Conservation (phyloP, 23 tunicate species). For the Aplidium turbinatum region DNA sequence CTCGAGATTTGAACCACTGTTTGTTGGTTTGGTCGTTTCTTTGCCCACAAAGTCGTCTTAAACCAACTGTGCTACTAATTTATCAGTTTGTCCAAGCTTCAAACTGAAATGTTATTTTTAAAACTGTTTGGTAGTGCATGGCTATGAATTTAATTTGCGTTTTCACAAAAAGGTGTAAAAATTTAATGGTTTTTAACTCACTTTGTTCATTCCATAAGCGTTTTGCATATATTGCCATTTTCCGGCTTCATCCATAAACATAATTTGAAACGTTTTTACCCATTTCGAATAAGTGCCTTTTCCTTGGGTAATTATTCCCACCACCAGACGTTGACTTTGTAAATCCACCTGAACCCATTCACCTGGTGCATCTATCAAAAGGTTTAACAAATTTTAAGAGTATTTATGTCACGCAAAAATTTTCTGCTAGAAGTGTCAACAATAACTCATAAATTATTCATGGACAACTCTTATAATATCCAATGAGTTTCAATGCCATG, state of each 20-base stretch:
- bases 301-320: neutral
- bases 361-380: neutral
- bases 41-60: too few species aligned
- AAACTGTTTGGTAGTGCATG: neutral
- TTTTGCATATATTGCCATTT: neutral
- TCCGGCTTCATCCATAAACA: neutral
- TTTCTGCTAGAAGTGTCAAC: too few species aligned
- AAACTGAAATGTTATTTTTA: neutral
- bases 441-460: too few species aligned
- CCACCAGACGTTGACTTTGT: neutral
- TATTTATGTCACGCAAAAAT: too few species aligned
- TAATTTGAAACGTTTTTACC: neutral
- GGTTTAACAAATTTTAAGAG: too few species aligned
- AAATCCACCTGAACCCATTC: constrained; percentile 1
- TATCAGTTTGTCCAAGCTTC: too few species aligned
- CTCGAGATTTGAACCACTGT: too few species aligned
- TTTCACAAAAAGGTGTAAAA: neutral
- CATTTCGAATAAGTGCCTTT: neutral
- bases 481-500: too few species aligned
- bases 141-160: neutral
- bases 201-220: neutral
- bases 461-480: too few species aligned
- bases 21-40: too few species aligned
- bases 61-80: too few species aligned
- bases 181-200: too few species aligned